Base-by-base conservation (phyloP, 1,140 invertebrate genomes). In the Akabosia matsudoensis region DNA sequence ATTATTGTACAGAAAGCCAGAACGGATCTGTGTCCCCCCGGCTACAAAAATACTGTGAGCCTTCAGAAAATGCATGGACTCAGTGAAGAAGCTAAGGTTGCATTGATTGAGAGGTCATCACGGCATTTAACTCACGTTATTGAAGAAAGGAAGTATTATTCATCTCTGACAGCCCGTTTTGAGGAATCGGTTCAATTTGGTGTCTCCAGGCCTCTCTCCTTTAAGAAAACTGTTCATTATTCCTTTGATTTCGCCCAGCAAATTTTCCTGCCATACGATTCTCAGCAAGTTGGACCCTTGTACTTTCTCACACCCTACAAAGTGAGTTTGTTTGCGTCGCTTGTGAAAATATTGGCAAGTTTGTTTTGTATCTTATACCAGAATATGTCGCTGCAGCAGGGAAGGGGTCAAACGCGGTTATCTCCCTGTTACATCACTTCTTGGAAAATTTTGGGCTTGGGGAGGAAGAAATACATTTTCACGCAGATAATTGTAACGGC, bases 201-300 rank as follows among this genome's bases (percentile, higher is more conserved):
- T 45, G 37, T 18, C 7, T 10, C 7, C 7, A 7, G 18, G 7
- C 7, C 37, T 18, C 7, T 45, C 18, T 18, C 34, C 67, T 0
- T 54, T 18, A 3, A 1, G n/a, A 18, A 51, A 28, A 7, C 16
- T 33, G 61, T 71, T 28, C 75, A 76, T 22, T 72, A 72, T 28
- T 72, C 67, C 1, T 76, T 76, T 61, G 75, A 76, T 34, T 76
- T 54, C 51, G 75, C 75, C 0, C 67, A 76, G 30, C 75, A 76
- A 61, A 70, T 76, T 0, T 45, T 33, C 24, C 14, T 76, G 1
- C 75, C 75, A 33, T 52, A 56, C 22, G 52, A 33, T 28, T 72
- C 67, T 0, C 75, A 76, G 18, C 75, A 76, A 52, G 30, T 72
- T 0, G 75, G 75, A 22, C 67, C 75, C 0, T 33, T 76, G n/a